Conservation (phyloP, 2,888 invertebrate genomes). For the Bombylius major region DNA sequence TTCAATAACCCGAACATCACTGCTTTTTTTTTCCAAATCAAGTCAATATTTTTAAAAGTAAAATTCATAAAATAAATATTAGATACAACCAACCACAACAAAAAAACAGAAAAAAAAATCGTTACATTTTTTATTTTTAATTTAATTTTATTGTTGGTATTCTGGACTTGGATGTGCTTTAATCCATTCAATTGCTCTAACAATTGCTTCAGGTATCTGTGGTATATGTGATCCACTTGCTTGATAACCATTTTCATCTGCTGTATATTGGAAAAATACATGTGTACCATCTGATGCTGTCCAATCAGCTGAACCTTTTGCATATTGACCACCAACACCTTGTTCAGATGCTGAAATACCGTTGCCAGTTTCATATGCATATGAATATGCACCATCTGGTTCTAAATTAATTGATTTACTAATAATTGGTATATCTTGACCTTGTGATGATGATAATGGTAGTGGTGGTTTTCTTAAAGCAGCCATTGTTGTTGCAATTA, state of each 20-base stretch:
- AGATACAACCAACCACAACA: too few species aligned
- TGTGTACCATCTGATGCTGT: constrained; percentile 7
- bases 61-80: too few species aligned
- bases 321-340: constrained; percentile 6
- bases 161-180: constrained; percentile 3
- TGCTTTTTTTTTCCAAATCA: too few species aligned
- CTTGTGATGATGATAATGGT: neutral
- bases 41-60: too few species aligned
- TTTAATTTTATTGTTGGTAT: neutral
- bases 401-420: neutral
- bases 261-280: constrained; percentile 5
- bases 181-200: constrained; percentile 3
- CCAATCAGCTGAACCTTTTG: constrained; percentile 5
- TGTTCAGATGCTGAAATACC: constrained; percentile 6
- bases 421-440: constrained; percentile 2
- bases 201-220: constrained; percentile 3
- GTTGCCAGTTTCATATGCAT: constrained; percentile 4
- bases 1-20: too few species aligned
- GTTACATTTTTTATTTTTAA: too few species aligned
- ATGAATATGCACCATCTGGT: constrained; percentile 6
- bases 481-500: neutral
- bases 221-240: constrained; percentile 7
- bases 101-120: too few species aligned
- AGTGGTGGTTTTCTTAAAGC: neutral
- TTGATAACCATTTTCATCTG: constrained; percentile 10